Evolutionary conservation across 1,140 invertebrate genomes (phyloP), one percentile per base, ranked within the genome.

Genomic region (Drosophila sturtevanti): DNA sequence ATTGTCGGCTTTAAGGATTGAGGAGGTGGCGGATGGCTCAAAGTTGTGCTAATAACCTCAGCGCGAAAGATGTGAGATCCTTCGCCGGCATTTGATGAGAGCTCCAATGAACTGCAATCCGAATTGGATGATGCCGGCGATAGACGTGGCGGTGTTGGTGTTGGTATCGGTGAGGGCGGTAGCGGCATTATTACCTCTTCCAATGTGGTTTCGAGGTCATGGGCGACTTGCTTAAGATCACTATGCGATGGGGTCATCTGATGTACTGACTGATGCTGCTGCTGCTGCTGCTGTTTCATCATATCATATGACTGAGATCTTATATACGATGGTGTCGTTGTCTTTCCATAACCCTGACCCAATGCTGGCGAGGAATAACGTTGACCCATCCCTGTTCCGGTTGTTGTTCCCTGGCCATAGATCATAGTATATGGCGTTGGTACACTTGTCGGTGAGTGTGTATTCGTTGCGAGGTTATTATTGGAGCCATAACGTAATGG

Each of bases 231-330:
- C 74, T 92, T 92, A 38, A 92, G 76, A 80, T 92, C 91, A 55
- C 91, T 79, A 21, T 90, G 91, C 54, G 91, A 92, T 74, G 92
- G 91, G 67, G 91, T 77, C 79, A 91, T 87, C 38, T 69, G 81
- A 66, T 87, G 74, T 3, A 70, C 79, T 44, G 74, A 68, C 68
- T 80, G 89, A 24, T 37, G 65, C 22, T 60, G 56, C 34, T 54
- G 67, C 10, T 59, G 65, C 51, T 67, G 62, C 52, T 68, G 64
- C 31, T 77, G 65, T 51, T 84, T 48, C 41, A 48, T 85, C 27
- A 89, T 61, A 18, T 91, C 86, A 64, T 91, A 91, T 61, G 90
- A 91, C 62, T 91, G 90, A 91, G 90, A 91, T 91, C 90, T 67
- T 58, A 72, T 79, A 16, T 78, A 87, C 55, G 79, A 79, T 21